These are phyloP conservation scores for Ceyx cyanopectus DNA, from an alignment of 2,113 vertebrate genomes.

Conservation along the genomic window DNA sequence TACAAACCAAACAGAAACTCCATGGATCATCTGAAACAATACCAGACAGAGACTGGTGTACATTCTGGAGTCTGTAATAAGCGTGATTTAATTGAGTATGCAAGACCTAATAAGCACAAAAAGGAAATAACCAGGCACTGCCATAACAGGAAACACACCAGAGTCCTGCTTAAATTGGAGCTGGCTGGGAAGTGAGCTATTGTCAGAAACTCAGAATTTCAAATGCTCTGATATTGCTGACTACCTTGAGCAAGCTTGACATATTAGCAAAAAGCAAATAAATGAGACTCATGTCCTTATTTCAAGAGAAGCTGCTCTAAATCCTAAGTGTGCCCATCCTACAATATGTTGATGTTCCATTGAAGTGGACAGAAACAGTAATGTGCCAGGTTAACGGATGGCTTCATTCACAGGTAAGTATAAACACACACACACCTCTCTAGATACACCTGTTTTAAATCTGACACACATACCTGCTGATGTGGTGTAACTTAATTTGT, in stretches of 20 bases:
- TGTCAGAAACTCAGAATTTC: conserved; percentile 14
- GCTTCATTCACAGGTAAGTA: not conserved
- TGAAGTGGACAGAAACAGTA: not conserved
- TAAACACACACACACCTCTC: not conserved
- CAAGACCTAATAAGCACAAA: conserved; percentile 38
- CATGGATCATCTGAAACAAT: not conserved
- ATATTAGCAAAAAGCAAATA: not conserved
- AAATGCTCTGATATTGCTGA: not conserved
- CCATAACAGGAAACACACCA: conserved; percentile 51
- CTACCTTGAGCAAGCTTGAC: not conserved
- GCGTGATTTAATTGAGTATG: conserved; percentile 13
- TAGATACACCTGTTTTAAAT: not conserved
- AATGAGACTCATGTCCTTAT: not conserved
- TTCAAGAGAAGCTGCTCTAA: not conserved
- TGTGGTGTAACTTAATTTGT: not conserved
- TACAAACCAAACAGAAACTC: not conserved
- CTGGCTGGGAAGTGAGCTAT: conserved; percentile 62
- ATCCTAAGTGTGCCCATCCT: not conserved
- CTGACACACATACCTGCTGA: not conserved
- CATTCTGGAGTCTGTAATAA: not conserved
- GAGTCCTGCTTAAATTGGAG: conserved; percentile 8
- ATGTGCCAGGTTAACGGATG: not conserved
- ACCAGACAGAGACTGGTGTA: not conserved
- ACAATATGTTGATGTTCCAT: not conserved
- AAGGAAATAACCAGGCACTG: conserved; percentile 47